phyloP scores from a whole-genome alignment of 2,888 invertebrate species.

The Eristalis pertinax region DNA sequence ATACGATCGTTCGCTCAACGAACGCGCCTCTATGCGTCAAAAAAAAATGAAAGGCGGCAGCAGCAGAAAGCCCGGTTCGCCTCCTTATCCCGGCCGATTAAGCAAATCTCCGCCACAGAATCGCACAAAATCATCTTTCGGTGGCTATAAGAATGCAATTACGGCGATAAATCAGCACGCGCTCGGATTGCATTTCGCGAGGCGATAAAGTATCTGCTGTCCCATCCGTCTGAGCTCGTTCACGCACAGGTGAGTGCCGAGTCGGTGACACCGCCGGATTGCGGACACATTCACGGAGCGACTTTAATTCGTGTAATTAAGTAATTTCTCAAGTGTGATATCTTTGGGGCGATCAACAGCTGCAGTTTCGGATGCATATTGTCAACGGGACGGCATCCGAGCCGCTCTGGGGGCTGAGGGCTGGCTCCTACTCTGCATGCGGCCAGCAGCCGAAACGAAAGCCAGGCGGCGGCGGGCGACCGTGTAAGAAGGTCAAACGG shows the following conservation, averaged over 20 bases:
- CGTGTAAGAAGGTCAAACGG: constrained; percentile 49
- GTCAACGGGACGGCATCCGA: constrained; percentile 58
- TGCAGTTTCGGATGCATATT: constrained; percentile 25
- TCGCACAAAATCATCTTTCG: constrained; percentile 56
- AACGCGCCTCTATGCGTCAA: constrained; percentile 37
- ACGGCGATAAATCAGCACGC: constrained; percentile 68
- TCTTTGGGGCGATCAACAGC: constrained; percentile 49
- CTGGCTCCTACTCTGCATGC: not conserved
- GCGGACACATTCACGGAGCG: constrained; percentile 16
- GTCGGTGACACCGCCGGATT: constrained; percentile 25
- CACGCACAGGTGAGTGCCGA: constrained; percentile 52
- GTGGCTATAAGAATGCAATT: constrained; percentile 67
- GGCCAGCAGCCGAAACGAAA: not conserved
- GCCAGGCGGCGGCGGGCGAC: not conserved
- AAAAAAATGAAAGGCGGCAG: constrained; percentile 33
- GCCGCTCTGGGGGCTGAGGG: constrained; percentile 21
- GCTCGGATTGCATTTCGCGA: constrained; percentile 59
- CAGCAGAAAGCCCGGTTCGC: constrained; percentile 27
- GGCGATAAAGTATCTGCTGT: constrained; percentile 63
- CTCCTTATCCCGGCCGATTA: constrained; percentile 63
- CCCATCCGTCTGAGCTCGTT: constrained; percentile 37
- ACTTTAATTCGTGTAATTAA: constrained; percentile 68
- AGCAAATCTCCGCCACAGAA: constrained; percentile 59
- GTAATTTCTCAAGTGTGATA: constrained; percentile 69
- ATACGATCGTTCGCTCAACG: constrained; percentile 48